These are phyloP conservation scores for Caerostris extrusa DNA, from an alignment of 1,140 invertebrate species.

Conservation along the genomic window DNA sequence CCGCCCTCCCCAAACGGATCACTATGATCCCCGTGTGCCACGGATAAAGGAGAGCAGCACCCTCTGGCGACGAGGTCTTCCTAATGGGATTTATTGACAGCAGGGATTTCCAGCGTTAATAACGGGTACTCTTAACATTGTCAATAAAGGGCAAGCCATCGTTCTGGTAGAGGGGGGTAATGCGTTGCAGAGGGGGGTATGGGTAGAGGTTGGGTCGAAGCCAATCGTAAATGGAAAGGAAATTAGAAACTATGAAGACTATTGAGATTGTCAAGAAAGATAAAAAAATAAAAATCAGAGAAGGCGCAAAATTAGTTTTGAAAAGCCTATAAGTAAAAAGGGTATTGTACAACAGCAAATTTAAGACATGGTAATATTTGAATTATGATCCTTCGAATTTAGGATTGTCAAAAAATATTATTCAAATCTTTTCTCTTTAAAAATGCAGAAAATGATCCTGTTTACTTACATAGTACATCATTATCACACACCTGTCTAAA, in stretches of 20 bases:
- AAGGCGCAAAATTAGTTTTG: too few relatives aligned
- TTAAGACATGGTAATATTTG: too few relatives aligned
- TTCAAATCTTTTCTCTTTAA: too few relatives aligned
- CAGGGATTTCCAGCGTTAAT: constrained; percentile 72
- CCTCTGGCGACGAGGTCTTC: constrained; percentile 21
- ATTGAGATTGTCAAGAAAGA: neutral
- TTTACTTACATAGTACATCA: too few relatives aligned
- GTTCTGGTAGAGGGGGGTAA: constrained; percentile 28
- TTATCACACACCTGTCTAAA: too few relatives aligned
- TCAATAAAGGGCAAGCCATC: constrained; percentile 63
- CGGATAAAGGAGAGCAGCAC: neutral
- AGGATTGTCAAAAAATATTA: too few relatives aligned
- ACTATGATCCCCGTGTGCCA: neutral
- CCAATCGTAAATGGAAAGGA: neutral
- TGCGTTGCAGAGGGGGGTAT: constrained; percentile 1
- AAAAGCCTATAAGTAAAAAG: too few relatives aligned
- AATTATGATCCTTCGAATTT: too few relatives aligned
- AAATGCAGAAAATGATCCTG: too few relatives aligned
- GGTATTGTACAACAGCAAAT: too few relatives aligned
- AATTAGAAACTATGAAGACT: neutral
- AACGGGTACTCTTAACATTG: constrained; percentile 64
- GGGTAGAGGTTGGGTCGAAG: neutral
- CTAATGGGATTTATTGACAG: constrained; percentile 76
- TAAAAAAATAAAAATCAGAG: too few relatives aligned
- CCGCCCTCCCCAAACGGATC: neutral